phyloP scores from a whole-genome alignment of 2,888 invertebrate genomes.

The Maniola hyperantus region DNA sequence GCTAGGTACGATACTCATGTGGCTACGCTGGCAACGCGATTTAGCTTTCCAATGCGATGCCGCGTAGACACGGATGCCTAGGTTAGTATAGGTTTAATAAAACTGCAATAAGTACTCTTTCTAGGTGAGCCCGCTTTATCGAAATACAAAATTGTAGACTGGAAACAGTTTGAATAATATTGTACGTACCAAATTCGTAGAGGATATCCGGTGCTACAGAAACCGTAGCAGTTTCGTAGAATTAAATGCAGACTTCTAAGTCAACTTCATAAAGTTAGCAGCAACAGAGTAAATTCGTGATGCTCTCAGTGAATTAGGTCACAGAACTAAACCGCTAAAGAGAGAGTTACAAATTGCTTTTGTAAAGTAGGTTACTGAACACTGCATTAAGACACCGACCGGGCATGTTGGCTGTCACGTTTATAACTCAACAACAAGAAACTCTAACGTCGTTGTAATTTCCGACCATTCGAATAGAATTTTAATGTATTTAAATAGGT shows the following conservation, averaged over 20 bases:
- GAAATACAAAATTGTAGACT: neutral
- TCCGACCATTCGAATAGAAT: neutral
- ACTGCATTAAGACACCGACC: constrained; percentile 9
- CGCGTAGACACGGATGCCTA: no score
- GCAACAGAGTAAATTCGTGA: constrained; percentile 38
- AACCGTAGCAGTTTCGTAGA: constrained; percentile 7
- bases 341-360: constrained; percentile 32
- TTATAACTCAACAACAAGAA: constrained; percentile 7
- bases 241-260: no score
- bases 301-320: constrained; percentile 42
- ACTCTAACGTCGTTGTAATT: constrained; percentile 1
- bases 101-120: no score
- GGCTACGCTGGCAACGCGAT: no score
- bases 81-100: no score
- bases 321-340: constrained; percentile 37
- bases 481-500: constrained; percentile 3
- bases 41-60: no score
- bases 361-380: constrained; percentile 33
- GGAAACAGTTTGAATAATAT: neutral
- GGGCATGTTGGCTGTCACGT: constrained; percentile 7
- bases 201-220: neutral
- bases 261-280: constrained; percentile 31
- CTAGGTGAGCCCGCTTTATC: no score
- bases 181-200: constrained; percentile 4
- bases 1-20: no score